A percentile compares a stretch with the other conserved stretches of the same genome.
Evolutionary conservation across 2,888 invertebrate species (phyloP).

Genomic region (Allygus modestus): DNA sequence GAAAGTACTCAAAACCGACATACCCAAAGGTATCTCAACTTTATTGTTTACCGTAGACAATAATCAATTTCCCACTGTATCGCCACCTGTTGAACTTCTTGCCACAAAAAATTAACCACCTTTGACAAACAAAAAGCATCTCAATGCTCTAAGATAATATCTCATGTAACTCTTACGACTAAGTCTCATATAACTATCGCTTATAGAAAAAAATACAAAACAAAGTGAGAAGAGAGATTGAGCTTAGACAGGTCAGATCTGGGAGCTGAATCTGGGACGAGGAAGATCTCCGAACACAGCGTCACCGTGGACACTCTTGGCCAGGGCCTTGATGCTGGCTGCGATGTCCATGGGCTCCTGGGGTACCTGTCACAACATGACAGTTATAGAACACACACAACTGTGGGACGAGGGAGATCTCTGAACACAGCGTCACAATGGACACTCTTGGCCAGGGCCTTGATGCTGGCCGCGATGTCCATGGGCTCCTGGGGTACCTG

Average conservation of each 20-base stretch:
- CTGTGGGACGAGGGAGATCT: too few species aligned
- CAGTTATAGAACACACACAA: conserved; percentile 61
- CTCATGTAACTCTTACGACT: conserved; percentile 15
- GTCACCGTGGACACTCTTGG: conserved; percentile 93
- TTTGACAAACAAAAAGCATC: conserved; percentile 16
- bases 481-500: too few species aligned
- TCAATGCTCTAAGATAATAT: conserved; percentile 25
- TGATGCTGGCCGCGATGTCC: too few species aligned
- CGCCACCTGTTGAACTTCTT: background rate
- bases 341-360: conserved; percentile 86
- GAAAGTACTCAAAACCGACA: too few species aligned
- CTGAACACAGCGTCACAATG: too few species aligned
- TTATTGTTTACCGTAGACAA: too few species aligned
- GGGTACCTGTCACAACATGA: conserved; percentile 66
- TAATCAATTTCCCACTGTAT: conserved; percentile 25
- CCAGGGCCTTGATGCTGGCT: conserved; percentile 94
- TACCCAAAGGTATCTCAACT: too few species aligned
- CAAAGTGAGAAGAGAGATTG: conserved; percentile 36
- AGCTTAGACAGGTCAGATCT: conserved; percentile 80
- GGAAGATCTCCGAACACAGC: conserved; percentile 92
- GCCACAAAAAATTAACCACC: conserved; percentile 29
- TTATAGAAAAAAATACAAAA: conserved; percentile 53
- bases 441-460: too few species aligned
- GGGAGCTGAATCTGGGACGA: conserved; percentile 89
- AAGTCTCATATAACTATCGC: conserved; percentile 22